Evolutionary conservation across 2,797 vertebrate species (phyloP).

Genomic region (Columba guinea): DNA sequence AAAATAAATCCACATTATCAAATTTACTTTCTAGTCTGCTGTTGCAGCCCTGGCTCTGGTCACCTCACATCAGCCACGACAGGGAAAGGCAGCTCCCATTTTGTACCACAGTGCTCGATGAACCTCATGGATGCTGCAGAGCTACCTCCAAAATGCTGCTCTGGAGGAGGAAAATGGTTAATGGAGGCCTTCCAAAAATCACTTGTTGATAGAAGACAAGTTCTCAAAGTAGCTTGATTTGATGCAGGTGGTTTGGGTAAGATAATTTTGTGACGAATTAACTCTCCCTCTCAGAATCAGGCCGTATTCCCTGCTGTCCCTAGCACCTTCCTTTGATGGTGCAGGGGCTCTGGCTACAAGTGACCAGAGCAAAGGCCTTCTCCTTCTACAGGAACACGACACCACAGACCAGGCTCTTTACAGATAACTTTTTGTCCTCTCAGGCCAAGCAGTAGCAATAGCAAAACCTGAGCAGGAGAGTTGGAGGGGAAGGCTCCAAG

Average conservation of each 20-base stretch:
- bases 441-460: not conserved
- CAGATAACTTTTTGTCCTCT: not conserved
- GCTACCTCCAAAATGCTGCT: not conserved
- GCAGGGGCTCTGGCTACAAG: not conserved
- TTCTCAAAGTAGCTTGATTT: not conserved
- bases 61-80: accelerated
- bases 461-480: not conserved
- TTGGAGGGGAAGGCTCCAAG: not conserved
- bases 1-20: not conserved
- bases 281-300: not conserved
- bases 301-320: not conserved
- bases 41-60: not conserved
- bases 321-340: not conserved
- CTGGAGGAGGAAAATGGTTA: accelerated
- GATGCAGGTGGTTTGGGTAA: not conserved
- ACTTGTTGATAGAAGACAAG: not conserved
- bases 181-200: not conserved
- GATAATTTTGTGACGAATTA: not conserved
- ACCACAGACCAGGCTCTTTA: not conserved
- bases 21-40: not conserved
- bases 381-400: not conserved
- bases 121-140: not conserved
- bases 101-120: not conserved
- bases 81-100: accelerated
- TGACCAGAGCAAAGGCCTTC: not conserved